Conservation (phyloP, 2,113 vertebrate genomes). For the Phalacrocorax carbo region DNA sequence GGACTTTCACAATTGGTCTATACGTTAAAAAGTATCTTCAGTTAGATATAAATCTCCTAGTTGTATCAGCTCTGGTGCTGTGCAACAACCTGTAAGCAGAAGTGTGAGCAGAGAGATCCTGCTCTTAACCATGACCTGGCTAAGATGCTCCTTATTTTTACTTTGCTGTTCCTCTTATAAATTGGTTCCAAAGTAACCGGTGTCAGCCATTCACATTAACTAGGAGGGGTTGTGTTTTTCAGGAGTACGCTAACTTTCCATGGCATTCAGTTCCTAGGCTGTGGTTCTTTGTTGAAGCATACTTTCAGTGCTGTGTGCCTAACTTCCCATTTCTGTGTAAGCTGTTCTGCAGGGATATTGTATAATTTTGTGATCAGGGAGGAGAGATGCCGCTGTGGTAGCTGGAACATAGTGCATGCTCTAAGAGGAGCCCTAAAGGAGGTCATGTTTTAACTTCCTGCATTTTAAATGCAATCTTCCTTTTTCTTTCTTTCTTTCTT, state of each 20-base stretch:
- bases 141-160: neutral
- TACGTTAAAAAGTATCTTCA: neutral
- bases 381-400: neutral
- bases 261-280: neutral
- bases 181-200: neutral
- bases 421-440: neutral
- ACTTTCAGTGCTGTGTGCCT: neutral
- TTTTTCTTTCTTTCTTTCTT: accelerated
- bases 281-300: neutral
- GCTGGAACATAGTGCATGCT: neutral
- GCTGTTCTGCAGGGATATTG: too few relatives aligned
- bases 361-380: neutral
- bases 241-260: neutral
- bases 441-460: neutral
- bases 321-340: neutral
- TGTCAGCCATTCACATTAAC: neutral
- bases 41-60: neutral
- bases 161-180: neutral
- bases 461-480: neutral
- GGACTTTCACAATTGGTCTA: neutral
- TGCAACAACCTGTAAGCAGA: neutral
- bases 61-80: neutral
- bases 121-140: neutral
- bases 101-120: neutral
- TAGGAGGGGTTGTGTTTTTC: neutral